Base-by-base conservation (phyloP, 2,113 vertebrate genomes). In the Callaeas wilsoni region DNA sequence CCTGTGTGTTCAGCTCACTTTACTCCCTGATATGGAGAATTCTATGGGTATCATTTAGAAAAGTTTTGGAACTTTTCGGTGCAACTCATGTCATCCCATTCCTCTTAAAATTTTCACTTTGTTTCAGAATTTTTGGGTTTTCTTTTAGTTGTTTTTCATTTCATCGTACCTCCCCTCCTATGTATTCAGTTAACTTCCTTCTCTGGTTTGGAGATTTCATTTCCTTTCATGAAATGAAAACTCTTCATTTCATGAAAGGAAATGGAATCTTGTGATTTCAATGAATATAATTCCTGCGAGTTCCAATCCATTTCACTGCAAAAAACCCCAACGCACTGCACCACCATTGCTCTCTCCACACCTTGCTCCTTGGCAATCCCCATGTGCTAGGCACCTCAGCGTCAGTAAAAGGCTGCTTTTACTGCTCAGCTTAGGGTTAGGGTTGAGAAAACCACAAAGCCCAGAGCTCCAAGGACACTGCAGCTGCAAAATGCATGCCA, bases 251-350 rank as follows among this genome's bases (percentile, higher is more conserved):
- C 12, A 4, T 12, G 16, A 29, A 70, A 42, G 20, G 23, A 44
- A 52, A 32, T 3, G 4, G 49, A 53, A 84, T 46, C 0, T 1
- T 4, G 0, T 0, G 1, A 63, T 19, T 46, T 27, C 39, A 62
- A 3, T 14, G 56, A 37, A 22, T 11, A 32, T 22, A 3, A 32
- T 33, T 53, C 63, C 0, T 0, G 57, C 33, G 22, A 2, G 0
- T 53, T 63, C 39, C 39, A 37, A 13, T 12, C 33, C 39, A 18
- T 33, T 33, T 27, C 27, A 69, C 53, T 41, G 35, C 44, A 59
- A 41, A 68, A 27, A 33, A 0, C 3, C 35, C 79, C 53, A 59
- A 6, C 5, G 44, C 35, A 29, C 35, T n/a, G 79, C 35, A 50
- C 15, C 44, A 42, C 25, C 79, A n/a, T 4, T 22, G 53, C n/a